Evolutionary conservation across 2,797 vertebrate species (phyloP).

Genomic region (Sylvia borin): DNA sequence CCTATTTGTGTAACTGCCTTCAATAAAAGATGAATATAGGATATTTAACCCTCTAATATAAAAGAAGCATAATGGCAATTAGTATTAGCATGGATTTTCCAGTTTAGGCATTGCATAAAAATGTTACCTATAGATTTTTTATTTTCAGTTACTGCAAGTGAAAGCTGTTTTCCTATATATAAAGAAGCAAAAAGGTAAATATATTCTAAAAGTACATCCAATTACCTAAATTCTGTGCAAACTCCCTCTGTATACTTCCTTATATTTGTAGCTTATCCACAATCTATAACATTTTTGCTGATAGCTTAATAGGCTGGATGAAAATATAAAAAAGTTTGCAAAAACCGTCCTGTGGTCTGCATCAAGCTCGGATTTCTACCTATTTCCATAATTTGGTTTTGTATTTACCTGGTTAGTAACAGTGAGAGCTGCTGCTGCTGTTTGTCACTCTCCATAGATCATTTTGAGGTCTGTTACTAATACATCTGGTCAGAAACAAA

Average conservation of each 20-base stretch:
- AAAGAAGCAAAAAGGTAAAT: background rate
- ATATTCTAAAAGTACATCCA: background rate
- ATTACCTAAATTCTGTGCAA: background rate
- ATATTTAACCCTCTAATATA: slow-evolving; percentile 43
- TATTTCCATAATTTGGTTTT: background rate
- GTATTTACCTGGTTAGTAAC: background rate
- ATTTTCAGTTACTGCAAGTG: background rate
- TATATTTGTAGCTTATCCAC: background rate
- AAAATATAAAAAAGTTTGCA: background rate
- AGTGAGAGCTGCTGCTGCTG: background rate
- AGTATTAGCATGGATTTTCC: background rate
- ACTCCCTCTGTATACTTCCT: background rate
- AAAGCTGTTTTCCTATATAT: background rate
- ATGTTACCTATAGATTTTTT: background rate
- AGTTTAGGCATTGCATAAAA: background rate
- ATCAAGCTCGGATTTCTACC: background rate
- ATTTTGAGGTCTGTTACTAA: background rate
- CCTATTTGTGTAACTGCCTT: slow-evolving; percentile 61
- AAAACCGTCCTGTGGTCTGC: background rate
- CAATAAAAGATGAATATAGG: slow-evolving; percentile 34
- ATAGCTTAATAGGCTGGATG: background rate
- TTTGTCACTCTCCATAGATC: background rate
- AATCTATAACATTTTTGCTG: background rate
- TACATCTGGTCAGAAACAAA: background rate
- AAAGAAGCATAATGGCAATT: background rate